Evolutionary conservation across 1,140 invertebrate species (phyloP), one percentile per base, ranked within the genome.

Genomic region (Oncopodura yosiiana): DNA sequence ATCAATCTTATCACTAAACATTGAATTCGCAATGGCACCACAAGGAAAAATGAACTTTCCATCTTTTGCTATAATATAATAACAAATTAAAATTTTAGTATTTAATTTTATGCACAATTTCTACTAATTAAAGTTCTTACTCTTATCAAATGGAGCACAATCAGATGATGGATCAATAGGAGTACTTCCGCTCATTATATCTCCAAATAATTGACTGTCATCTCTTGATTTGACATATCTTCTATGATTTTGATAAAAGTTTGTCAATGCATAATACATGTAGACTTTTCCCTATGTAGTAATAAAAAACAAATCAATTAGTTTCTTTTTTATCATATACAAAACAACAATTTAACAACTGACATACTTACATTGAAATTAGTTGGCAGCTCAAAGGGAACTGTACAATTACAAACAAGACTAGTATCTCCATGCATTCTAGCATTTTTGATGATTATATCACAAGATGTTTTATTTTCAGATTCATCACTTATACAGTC

Each of bases 161-260:
- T 94, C 87, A 4, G 71, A 72, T 1, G 81, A 83, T 6, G 82
- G 80, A 1, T 67, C 66, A 0, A 64, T 29, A 2, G 44, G 43
- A 14, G 37, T 45, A 4, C 42, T 36, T 9, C 18, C 1, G 3
- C 70, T 76, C 14, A 44, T 51, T n/a, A 89, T 68, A 41, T 76
- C 75, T 1, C 95, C 95, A 11, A 94, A 72, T 2, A 99, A 73
- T 69, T 99, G 95, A 67, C 83, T 82, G 69, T 99, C 94, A 75
- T 96, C 93, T 29, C 93, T 77, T 14, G 94, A 98, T 69, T 95
- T 96, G 0, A 99, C 93, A 77, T 99, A 99, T 54, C 94, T 80
- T 27, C 95, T 79, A 74, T 99, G 95, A 70, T 99, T 99, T 73
- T 99, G 95, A 69, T 96, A 98, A 70, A 90, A 99, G 70, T 99